Conservation (phyloP, 2,888 invertebrate species). For the Resseliella maxima region DNA sequence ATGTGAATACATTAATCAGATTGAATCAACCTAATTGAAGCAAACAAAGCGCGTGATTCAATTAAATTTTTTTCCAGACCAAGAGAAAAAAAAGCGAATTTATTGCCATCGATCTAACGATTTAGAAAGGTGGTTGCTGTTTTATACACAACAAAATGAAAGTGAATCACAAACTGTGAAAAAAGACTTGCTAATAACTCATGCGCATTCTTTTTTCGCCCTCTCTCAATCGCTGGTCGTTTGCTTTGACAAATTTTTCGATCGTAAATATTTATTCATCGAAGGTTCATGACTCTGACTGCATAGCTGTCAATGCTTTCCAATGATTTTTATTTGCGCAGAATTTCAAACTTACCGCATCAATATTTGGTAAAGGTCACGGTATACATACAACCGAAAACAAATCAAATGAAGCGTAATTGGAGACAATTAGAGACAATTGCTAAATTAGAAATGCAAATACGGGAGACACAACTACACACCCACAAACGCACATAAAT, state of each 20-base stretch:
- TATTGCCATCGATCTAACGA: slow-evolving; percentile 29
- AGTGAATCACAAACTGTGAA: not conserved
- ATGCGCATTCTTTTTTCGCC: not conserved
- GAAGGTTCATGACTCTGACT: slow-evolving; percentile 23
- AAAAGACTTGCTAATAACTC: not conserved
- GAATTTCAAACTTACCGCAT: not conserved
- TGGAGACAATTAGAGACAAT: slow-evolving; percentile 33
- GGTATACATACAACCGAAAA: not conserved
- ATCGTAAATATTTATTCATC: slow-evolving; percentile 25
- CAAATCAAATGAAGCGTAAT: slow-evolving; percentile 44
- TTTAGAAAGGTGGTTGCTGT: not conserved
- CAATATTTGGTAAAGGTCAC: not conserved
- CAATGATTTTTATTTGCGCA: not conserved
- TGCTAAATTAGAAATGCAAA: slow-evolving; percentile 31
- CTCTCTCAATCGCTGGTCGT: not conserved
- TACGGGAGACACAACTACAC: not conserved
- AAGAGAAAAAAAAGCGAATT: too few relatives aligned
- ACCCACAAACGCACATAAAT: not conserved
- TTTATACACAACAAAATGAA: not conserved
- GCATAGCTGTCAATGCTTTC: not conserved
- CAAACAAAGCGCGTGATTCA: slow-evolving; percentile 47
- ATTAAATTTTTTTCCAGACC: not conserved
- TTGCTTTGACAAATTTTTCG: slow-evolving; percentile 35
- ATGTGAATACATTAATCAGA: slow-evolving; percentile 14
- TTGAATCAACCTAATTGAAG: slow-evolving; percentile 26